phyloP scores from a whole-genome alignment of 2,113 vertebrate genomes.

The Saguinus midas region DNA sequence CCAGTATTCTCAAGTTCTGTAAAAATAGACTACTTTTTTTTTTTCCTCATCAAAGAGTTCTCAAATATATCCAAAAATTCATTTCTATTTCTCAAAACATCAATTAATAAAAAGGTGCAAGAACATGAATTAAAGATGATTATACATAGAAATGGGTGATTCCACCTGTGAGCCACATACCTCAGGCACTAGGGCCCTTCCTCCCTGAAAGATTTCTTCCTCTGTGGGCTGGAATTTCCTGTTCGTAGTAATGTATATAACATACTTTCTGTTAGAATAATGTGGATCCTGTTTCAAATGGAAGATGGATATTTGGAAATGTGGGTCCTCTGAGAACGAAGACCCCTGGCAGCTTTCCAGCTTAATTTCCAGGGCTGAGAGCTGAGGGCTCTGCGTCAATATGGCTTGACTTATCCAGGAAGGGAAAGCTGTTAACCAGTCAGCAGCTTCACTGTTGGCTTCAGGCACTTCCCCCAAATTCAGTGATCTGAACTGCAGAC shows the following conservation, averaged over 20 bases:
- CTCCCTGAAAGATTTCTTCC: neutral
- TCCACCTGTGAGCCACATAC: neutral
- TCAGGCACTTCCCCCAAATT: neutral
- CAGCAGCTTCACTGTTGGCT: neutral
- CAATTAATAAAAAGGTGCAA: neutral
- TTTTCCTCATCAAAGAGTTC: neutral
- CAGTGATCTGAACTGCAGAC: neutral
- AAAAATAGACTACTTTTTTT: neutral
- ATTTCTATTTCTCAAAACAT: slow-evolving; percentile 11
- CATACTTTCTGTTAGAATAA: neutral
- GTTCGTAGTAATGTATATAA: neutral
- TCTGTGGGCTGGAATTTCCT: neutral
- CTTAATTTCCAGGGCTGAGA: neutral
- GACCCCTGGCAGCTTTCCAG: neutral
- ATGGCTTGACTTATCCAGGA: neutral
- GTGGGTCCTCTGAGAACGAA: neutral
- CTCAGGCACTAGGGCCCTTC: neutral
- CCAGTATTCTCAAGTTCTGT: neutral
- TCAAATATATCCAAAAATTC: neutral
- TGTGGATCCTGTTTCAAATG: slow-evolving; percentile 15
- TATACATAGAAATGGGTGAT: neutral
- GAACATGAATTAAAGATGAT: neutral
- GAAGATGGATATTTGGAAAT: slow-evolving; percentile 31
- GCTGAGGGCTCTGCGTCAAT: neutral
- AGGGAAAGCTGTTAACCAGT: neutral